Base-by-base conservation (phyloP, 2,888 invertebrate species). In the Acanthopleura granulata region DNA sequence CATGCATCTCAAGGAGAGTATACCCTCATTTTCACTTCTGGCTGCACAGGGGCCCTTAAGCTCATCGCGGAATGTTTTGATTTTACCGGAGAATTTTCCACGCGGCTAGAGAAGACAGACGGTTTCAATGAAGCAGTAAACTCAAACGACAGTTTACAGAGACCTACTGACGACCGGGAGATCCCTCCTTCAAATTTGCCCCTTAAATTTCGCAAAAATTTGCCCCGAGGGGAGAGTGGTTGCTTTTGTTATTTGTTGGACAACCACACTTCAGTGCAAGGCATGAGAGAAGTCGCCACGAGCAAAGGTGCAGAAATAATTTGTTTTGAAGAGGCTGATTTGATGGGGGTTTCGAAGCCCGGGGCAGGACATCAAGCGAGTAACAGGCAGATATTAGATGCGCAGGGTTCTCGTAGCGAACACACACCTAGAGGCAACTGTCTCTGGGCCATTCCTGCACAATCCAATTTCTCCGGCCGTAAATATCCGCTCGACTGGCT, bases 211-310 rank as follows among this genome's bases (percentile, higher is more conserved):
- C 69, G 14, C 27, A 69, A 69, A 69, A 69, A 69, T 18, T 25
- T 25, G 69, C 25, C 25, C 40, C 25, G 27, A 9, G 49, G 40
- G 14, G 9, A 29, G 18, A 30, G 66, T 30, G 95, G 96, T 0
- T 91, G 93, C 73, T 96, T 97, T 88, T 93, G 94, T 14, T 96
- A 97, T 89, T 92, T 95, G 74, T 93, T 94, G 88, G 97, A 98
- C 89, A 98, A 96, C 88, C 99, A 99, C 89, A 98, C 98, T 0
- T 98, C 98, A 0, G 97, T 97, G 0, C 92, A 98, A 77, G 98
- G 99, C 16, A 94, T 98, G 93, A 92, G 98, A 87, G 95, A 95
- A 89, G 87, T 95, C 74, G 94, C 95, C 0, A 73, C 78, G 4
- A 72, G 75, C 4, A 78, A 80, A 73, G 82, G 84, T 1, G 81